A percentile compares a stretch with the other conserved stretches of the same genome.
These are phyloP conservation scores for Melanostoma scalare DNA, from an alignment of 2,888 invertebrate species.

Conservation along the genomic window DNA sequence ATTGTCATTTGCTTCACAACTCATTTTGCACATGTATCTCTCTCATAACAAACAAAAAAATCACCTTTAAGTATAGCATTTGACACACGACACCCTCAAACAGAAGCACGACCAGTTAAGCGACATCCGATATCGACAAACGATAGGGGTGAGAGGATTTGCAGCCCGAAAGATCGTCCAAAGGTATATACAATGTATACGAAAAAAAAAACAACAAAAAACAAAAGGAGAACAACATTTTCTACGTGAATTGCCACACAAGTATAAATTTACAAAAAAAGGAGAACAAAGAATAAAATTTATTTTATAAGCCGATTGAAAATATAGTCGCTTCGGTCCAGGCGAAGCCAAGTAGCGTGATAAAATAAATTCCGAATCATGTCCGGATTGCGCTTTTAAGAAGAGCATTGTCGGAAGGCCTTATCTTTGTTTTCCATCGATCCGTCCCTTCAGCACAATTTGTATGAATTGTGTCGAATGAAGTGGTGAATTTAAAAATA, in stretches of 20 bases:
- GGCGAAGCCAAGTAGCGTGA: slow-evolving; percentile 9
- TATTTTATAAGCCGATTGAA: slow-evolving; percentile 68
- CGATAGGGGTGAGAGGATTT: slow-evolving; percentile 72
- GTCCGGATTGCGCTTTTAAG: slow-evolving; percentile 55
- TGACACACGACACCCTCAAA: slow-evolving; percentile 73
- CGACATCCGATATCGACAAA: slow-evolving; percentile 65
- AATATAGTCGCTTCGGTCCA: slow-evolving; percentile 53
- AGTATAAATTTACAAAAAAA: neutral
- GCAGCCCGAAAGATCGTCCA: slow-evolving; percentile 51
- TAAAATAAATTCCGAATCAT: slow-evolving; percentile 35
- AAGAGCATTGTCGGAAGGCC: slow-evolving; percentile 24
- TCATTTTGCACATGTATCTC: slow-evolving; percentile 27
- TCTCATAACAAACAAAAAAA: slow-evolving; percentile 27
- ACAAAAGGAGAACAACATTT: slow-evolving; percentile 27
- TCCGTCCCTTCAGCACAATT: slow-evolving; percentile 64
- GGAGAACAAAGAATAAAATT: slow-evolving; percentile 40
- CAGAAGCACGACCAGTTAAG: slow-evolving; percentile 72
- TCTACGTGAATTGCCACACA: slow-evolving; percentile 57
- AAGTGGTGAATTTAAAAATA: slow-evolving; percentile 63
- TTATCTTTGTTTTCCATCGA: slow-evolving; percentile 55
- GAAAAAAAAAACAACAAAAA: slow-evolving; percentile 16
- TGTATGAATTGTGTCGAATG: slow-evolving; percentile 45
- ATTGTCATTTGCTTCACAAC: slow-evolving; percentile 22
- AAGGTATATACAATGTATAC: slow-evolving; percentile 5
- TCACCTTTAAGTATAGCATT: slow-evolving; percentile 58